Percentiles rank a stretch among this genome's conserved stretches.
These are phyloP conservation scores for Volucella inanis DNA, from an alignment of 2,888 invertebrate species.

Conservation along the genomic window DNA sequence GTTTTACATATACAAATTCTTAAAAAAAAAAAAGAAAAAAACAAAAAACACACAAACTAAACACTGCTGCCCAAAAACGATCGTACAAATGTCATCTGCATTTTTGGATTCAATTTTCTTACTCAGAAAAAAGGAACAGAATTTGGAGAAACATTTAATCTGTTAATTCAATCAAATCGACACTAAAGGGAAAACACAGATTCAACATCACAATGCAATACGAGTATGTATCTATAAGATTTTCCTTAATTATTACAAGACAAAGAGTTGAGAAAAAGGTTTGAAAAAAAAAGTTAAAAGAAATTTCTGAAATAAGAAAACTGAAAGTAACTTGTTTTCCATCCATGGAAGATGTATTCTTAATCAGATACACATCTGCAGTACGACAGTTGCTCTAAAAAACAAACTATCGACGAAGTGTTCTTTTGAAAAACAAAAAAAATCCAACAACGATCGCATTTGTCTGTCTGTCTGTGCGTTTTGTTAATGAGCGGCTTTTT, in stretches of 20 bases:
- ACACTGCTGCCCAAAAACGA: no score
- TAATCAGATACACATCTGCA: conserved; percentile 53
- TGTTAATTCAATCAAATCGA: conserved; percentile 65
- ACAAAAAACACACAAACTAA: no score
- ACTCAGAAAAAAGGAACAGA: conserved; percentile 9
- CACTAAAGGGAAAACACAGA: conserved; percentile 40
- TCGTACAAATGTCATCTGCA: conserved; percentile 55
- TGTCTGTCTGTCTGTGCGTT: conserved; percentile 61
- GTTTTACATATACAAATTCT: conserved; percentile 63
- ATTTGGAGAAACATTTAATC: conserved; percentile 44
- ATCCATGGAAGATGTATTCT: conserved; percentile 30
- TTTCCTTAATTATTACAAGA: conserved; percentile 57
- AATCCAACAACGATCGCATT: conserved; percentile 45
- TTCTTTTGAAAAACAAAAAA: conserved; percentile 12
- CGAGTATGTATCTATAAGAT: conserved; percentile 6
- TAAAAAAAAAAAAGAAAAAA: conserved; percentile 27
- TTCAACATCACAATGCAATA: neutral
- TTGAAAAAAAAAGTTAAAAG: conserved; percentile 15
- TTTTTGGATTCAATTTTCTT: conserved; percentile 58
- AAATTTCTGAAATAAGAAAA: conserved; percentile 31
- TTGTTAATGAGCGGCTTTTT: conserved; percentile 72
- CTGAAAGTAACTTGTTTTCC: conserved; percentile 44
- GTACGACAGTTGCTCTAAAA: conserved; percentile 17
- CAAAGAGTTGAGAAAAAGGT: conserved; percentile 17
- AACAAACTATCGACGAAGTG: neutral